Evolutionary conservation across 2,113 vertebrate genomes (phyloP).

Genomic region (Daphoenositta chrysoptera): DNA sequence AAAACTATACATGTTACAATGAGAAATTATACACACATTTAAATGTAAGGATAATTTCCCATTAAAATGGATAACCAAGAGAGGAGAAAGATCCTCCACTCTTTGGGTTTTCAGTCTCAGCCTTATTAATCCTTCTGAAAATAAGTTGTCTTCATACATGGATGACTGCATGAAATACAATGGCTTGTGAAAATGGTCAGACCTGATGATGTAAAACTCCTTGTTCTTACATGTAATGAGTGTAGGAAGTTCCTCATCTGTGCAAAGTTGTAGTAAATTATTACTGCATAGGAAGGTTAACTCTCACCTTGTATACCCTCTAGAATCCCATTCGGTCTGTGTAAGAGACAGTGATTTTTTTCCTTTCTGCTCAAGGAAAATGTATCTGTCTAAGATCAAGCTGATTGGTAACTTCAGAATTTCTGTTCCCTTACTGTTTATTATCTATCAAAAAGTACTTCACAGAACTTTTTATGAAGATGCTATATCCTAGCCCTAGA

Average conservation of each 20-base stretch:
- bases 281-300: background rate
- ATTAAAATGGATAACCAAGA: background rate
- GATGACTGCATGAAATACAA: background rate
- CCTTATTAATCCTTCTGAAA: background rate
- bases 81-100: background rate
- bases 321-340: background rate
- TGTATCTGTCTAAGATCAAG: background rate
- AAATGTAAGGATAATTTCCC: background rate
- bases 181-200: background rate
- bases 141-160: background rate
- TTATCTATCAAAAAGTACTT: background rate
- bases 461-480: background rate
- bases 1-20: background rate
- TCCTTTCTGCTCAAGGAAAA: background rate
- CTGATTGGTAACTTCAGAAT: background rate
- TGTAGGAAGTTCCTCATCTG: background rate
- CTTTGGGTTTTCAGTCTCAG: background rate
- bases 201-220: background rate
- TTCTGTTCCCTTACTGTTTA: background rate
- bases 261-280: background rate
- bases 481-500: background rate
- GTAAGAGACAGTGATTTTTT: background rate
- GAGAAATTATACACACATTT: background rate
- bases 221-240: background rate
- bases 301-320: background rate